Conservation (phyloP, 2,797 vertebrate species). For the Margarornis squamiger region DNA sequence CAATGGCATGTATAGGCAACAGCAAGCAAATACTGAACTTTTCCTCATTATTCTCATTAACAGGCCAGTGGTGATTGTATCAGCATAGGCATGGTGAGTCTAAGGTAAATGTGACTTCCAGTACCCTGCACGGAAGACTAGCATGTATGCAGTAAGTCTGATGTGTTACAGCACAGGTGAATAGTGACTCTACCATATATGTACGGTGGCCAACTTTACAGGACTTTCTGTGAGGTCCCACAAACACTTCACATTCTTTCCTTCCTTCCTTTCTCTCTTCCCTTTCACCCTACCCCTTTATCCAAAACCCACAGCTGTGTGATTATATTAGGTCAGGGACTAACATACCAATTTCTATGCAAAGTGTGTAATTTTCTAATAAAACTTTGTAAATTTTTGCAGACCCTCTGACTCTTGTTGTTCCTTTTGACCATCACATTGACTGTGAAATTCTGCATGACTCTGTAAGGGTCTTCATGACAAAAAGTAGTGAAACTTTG, state of each 20-base stretch:
- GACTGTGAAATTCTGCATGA: neutral
- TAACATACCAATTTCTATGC: neutral
- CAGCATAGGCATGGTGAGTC: neutral
- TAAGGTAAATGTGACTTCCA: neutral
- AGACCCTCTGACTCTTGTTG: neutral
- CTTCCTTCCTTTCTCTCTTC: neutral
- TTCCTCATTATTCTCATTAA: neutral
- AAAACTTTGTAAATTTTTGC: neutral
- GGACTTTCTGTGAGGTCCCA: neutral
- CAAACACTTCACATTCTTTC: neutral
- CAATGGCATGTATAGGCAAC: neutral
- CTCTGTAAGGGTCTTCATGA: neutral
- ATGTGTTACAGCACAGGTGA: neutral
- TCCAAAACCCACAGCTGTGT: neutral
- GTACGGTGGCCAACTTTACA: neutral
- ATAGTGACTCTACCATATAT: neutral
- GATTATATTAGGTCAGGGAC: neutral
- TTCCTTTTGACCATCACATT: neutral
- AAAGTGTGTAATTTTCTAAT: neutral
- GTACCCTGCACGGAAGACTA: neutral
- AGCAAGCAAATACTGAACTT: neutral
- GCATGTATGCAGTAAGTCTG: neutral
- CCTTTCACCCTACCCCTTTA: neutral
- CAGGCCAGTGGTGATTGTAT: neutral
- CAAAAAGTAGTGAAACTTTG: neutral